Evolutionary conservation across 2,797 vertebrate genomes (phyloP).

Genomic region (Trichosurus vulpecula): DNA sequence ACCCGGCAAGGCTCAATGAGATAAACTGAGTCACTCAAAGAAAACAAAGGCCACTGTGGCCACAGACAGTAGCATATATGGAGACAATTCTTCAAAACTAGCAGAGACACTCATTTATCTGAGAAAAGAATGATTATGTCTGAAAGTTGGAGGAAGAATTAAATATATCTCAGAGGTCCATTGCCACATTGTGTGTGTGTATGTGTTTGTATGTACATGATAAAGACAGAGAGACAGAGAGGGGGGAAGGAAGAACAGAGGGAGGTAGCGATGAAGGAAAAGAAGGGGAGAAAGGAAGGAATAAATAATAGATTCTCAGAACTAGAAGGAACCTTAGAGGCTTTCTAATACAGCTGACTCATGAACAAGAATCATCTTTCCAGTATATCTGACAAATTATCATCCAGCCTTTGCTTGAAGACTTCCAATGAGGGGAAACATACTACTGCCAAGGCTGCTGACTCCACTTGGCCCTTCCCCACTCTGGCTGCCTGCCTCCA

Average conservation of each 20-base stretch:
- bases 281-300: not conserved
- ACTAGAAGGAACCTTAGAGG: not conserved
- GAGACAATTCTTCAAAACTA: conserved; percentile 17
- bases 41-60: no score
- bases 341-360: no score
- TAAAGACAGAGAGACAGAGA: no score
- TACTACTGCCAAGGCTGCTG: not conserved
- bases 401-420: not conserved
- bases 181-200: no score
- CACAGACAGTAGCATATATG: no score
- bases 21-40: no score
- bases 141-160: not conserved
- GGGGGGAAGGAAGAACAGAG: not conserved
- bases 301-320: not conserved
- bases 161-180: not conserved
- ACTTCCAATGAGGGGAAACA: not conserved
- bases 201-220: no score
- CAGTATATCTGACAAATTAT: not conserved
- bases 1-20: no score
- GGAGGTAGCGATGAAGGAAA: no score
- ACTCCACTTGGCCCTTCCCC: not conserved
- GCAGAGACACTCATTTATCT: conserved; percentile 40
- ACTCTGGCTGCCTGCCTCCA: not conserved
- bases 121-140: conserved; percentile 27
- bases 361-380: no score